A percentile compares a stretch with the other conserved stretches of the same genome.
These are phyloP conservation scores for Bursaphelenchus okinawaensis DNA, from an alignment of 2,888 invertebrate genomes.

Conservation along the genomic window DNA sequence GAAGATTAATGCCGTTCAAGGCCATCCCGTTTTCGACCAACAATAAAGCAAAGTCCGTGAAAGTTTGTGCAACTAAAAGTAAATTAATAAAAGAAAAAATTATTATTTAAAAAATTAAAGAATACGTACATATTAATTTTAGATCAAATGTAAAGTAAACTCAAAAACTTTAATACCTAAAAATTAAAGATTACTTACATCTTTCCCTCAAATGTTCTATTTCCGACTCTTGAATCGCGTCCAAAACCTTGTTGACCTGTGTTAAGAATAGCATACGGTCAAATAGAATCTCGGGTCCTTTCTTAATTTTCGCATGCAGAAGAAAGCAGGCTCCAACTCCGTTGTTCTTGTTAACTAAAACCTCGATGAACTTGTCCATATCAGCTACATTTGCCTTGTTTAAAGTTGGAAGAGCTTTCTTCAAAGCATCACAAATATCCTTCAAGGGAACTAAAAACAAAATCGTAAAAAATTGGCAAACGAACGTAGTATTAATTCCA, in stretches of 20 bases:
- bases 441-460: not conserved
- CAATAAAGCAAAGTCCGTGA: conserved; percentile 11
- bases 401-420: not conserved
- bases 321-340: not conserved
- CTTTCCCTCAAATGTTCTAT: not conserved
- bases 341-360: not conserved
- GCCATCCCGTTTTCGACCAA: conserved; percentile 15
- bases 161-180: no score
- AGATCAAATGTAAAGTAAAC: no score
- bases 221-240: not conserved
- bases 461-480: not conserved
- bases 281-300: not conserved
- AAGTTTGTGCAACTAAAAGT: conserved; percentile 21
- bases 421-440: not conserved
- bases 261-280: not conserved
- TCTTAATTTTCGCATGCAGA: not conserved
- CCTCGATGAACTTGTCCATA: not conserved
- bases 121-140: not conserved
- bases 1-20: conserved; percentile 25
- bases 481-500: no score
- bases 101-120: not conserved
- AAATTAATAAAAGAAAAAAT: no score
- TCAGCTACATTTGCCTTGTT: not conserved
- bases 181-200: no score
- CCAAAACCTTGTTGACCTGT: not conserved